phyloP scores from a whole-genome alignment of 2,888 invertebrate genomes.

The Thecophora atra region DNA sequence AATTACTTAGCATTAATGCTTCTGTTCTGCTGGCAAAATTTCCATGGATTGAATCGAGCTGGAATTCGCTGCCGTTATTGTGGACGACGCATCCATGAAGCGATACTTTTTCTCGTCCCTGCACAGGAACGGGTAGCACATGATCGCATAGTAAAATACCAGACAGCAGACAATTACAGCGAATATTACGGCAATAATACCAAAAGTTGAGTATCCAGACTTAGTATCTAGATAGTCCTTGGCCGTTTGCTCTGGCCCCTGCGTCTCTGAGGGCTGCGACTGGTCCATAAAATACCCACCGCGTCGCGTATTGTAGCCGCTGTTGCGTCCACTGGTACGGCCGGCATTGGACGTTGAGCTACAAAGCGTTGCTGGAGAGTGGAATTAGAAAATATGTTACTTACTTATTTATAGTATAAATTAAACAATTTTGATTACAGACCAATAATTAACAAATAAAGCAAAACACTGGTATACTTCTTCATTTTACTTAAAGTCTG shows the following conservation, averaged over 20 bases:
- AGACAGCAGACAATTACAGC: constrained; percentile 57
- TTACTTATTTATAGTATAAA: not conserved
- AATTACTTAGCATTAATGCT: constrained; percentile 50
- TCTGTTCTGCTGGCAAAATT: constrained; percentile 62
- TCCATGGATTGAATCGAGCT: constrained; percentile 65
- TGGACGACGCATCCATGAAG: constrained; percentile 65
- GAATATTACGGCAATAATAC: constrained; percentile 68
- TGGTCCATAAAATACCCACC: constrained; percentile 43
- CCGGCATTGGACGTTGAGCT: constrained; percentile 43
- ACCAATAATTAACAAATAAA: not conserved
- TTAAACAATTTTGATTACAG: not conserved
- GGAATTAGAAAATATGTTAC: not conserved
- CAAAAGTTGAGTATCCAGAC: constrained; percentile 72
- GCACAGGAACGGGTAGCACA: constrained; percentile 75
- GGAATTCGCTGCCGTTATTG: constrained; percentile 64
- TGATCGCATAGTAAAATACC: constrained; percentile 72
- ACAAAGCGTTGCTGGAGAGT: constrained; percentile 41
- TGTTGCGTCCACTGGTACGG: constrained; percentile 43
- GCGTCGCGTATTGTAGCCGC: constrained; percentile 44
- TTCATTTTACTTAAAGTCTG: no score
- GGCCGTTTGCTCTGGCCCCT: constrained; percentile 53
- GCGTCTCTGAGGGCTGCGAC: constrained; percentile 45
- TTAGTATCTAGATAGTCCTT: constrained; percentile 61
- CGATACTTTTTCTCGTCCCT: constrained; percentile 63
- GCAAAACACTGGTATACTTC: no score